A percentile compares a stretch with the other conserved stretches of the same genome.
Evolutionary conservation across 2,797 vertebrate species (phyloP).

Genomic region (Sciurus vulgaris): DNA sequence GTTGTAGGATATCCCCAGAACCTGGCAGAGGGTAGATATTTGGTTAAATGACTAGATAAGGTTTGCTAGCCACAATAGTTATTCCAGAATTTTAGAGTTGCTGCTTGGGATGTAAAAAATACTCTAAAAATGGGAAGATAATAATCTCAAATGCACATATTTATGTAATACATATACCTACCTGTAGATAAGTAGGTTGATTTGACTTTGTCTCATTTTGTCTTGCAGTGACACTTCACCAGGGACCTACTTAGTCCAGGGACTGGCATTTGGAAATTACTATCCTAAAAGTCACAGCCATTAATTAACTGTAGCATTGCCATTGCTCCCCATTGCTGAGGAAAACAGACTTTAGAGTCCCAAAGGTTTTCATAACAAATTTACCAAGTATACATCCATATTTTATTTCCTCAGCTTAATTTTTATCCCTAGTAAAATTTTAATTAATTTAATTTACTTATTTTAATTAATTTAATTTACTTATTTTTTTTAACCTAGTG

Average conservation of each 20-base stretch:
- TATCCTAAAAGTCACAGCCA: constrained; percentile 57
- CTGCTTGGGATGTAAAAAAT: constrained; percentile 1
- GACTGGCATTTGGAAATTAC: constrained; percentile 43
- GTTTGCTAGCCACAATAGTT: not conserved
- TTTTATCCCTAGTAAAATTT: not conserved
- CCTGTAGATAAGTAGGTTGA: not conserved
- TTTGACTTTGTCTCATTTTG: not conserved
- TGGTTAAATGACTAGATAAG: not conserved
- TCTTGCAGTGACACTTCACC: not conserved
- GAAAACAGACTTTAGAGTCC: constrained; percentile 45
- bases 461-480: not conserved
- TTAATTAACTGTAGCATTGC: constrained; percentile 44
- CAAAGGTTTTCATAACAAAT: constrained; percentile 35
- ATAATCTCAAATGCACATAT: not conserved
- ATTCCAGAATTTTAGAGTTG: not conserved
- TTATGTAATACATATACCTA: too few relatives aligned
- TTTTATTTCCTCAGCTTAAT: constrained; percentile 44
- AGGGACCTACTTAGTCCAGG: not conserved
- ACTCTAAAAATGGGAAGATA: not conserved
- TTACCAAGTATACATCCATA: not conserved
- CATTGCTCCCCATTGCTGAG: not conserved
- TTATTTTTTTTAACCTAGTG: not conserved
- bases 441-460: not conserved
- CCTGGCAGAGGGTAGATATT: not conserved
- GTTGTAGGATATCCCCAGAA: not conserved